phyloP scores from a whole-genome alignment of 2,113 vertebrate species.

The Megalops atlanticus region DNA sequence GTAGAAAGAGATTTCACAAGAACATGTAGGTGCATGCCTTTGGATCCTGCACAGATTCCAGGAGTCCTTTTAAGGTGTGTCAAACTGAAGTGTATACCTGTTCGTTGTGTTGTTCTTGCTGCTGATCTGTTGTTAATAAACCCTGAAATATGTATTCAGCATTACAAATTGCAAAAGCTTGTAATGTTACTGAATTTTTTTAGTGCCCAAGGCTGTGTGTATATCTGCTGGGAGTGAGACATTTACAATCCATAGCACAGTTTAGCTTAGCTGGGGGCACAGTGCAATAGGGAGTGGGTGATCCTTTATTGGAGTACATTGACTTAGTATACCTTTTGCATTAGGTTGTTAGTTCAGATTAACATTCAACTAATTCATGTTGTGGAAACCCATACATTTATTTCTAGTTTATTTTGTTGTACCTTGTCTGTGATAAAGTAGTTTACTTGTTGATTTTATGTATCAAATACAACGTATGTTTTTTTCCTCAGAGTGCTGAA shows the following conservation, averaged over 20 bases:
- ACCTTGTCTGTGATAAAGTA: background rate
- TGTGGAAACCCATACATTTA: background rate
- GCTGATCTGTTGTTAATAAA: background rate
- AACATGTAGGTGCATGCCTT: background rate
- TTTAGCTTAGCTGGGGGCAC: background rate
- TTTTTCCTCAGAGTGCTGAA: background rate
- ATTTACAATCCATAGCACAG: background rate
- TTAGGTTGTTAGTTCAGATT: background rate
- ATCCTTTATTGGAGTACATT: background rate
- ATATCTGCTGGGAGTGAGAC: background rate
- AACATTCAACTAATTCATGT: background rate
- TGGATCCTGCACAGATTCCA: background rate
- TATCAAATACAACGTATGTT: background rate
- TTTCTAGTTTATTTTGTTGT: background rate
- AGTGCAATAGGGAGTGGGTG: background rate
- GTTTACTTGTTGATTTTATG: background rate
- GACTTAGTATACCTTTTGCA: background rate
- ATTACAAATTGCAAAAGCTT: too few species aligned
- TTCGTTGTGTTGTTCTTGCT: background rate
- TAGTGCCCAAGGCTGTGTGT: background rate
- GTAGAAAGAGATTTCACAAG: too few species aligned
- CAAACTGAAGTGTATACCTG: background rate
- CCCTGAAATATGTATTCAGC: background rate
- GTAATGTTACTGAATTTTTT: too few species aligned
- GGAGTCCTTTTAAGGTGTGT: too few species aligned